Evolutionary conservation across 2,888 invertebrate species (phyloP).

Genomic region (Spilosoma lubricipeda): DNA sequence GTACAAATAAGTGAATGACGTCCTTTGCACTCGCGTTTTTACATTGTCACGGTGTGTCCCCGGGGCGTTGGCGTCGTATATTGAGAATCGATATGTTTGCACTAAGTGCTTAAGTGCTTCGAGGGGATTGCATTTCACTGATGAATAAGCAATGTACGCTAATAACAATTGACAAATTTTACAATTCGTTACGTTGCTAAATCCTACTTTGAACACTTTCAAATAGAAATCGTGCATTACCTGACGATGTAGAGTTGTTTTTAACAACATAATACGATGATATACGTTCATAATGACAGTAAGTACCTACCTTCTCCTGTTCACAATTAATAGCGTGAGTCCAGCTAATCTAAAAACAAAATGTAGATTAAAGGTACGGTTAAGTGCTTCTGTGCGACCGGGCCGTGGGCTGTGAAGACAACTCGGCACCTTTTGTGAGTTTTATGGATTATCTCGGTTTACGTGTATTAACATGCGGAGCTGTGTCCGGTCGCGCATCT

Average conservation of each 20-base stretch:
- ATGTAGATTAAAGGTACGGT: constrained; percentile 46
- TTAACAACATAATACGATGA: background rate
- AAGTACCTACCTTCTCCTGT: background rate
- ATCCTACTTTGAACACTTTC: background rate
- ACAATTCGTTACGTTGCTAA: constrained; percentile 27
- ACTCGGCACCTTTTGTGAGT: constrained; percentile 84
- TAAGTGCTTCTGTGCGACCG: constrained; percentile 56
- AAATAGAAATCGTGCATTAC: background rate
- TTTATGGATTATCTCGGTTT: constrained; percentile 83
- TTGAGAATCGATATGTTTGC: constrained; percentile 84
- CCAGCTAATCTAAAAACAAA: constrained; percentile 23
- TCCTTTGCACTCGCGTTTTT: constrained; percentile 77
- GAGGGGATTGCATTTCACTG: constrained; percentile 79
- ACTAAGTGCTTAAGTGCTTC: constrained; percentile 85
- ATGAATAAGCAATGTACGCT: constrained; percentile 79
- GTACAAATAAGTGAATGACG: constrained; percentile 79
- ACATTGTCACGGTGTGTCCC: constrained; percentile 79
- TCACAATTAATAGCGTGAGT: constrained; percentile 1
- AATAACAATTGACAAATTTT: constrained; percentile 51
- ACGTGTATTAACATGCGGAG: constrained; percentile 80
- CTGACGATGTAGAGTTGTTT: background rate
- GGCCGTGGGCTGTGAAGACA: constrained; percentile 72
- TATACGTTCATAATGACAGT: background rate
- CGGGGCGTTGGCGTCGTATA: constrained; percentile 73
- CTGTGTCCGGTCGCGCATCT: constrained; percentile 77